Evolutionary conservation across 2,888 invertebrate species (phyloP).

Genomic region (Lysandra coridon): DNA sequence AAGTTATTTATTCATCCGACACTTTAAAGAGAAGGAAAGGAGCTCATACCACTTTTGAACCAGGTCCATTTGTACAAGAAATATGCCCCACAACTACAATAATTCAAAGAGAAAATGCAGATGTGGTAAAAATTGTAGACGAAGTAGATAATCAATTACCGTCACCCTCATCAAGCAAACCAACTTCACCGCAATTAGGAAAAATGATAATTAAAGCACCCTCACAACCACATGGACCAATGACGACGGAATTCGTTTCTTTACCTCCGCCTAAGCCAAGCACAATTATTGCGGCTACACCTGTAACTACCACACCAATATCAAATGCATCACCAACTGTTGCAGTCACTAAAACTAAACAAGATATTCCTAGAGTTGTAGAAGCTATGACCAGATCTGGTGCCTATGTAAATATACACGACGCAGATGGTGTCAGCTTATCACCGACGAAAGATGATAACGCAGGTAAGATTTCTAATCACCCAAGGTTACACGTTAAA

Average conservation of each 20-base stretch:
- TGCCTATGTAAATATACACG: constrained; percentile 87
- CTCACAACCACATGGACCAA: constrained; percentile 62
- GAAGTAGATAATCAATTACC: constrained; percentile 73
- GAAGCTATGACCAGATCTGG: constrained; percentile 78
- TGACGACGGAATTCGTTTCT: constrained; percentile 80
- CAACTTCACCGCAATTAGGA: constrained; percentile 83
- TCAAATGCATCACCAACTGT: constrained; percentile 48
- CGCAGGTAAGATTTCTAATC: constrained; percentile 82
- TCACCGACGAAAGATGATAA: constrained; percentile 82
- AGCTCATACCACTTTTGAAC: constrained; percentile 92
- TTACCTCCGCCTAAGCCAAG: constrained; percentile 80
- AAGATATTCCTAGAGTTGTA: constrained; percentile 68
- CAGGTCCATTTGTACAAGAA: constrained; percentile 91
- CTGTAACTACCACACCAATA: constrained; percentile 57
- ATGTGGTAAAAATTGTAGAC: constrained; percentile 64
- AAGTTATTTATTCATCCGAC: constrained; percentile 93
- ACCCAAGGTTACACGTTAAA: constrained; percentile 42
- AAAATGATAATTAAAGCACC: constrained; percentile 83
- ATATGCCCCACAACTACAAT: constrained; percentile 65
- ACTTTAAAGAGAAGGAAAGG: constrained; percentile 89
- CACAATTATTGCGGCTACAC: constrained; percentile 82
- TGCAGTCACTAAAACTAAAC: constrained; percentile 54
- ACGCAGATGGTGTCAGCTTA: constrained; percentile 80
- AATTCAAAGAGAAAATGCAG: constrained; percentile 67
- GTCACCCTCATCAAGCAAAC: constrained; percentile 66